phyloP scores from a whole-genome alignment of 2,113 vertebrate species.

The Corythornis vintsioides region DNA sequence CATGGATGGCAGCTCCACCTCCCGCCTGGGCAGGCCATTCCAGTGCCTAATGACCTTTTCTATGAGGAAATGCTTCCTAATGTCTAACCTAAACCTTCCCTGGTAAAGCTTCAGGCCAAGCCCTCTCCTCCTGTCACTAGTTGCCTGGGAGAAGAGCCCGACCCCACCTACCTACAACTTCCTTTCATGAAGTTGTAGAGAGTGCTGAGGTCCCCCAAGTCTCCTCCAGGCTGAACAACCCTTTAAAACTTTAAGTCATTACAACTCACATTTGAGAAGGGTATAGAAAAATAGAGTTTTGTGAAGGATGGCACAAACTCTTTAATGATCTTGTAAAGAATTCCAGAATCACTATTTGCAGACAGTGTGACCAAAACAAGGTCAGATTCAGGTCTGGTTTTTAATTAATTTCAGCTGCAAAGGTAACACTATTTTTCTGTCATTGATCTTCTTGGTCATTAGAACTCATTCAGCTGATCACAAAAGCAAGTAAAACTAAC shows the following conservation, averaged over 20 bases:
- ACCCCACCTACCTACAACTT: too few relatives aligned
- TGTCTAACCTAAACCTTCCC: too few relatives aligned
- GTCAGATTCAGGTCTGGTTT: not conserved
- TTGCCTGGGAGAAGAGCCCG: too few relatives aligned
- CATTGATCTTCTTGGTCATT: not conserved
- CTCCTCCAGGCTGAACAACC: too few relatives aligned
- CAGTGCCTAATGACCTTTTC: too few relatives aligned
- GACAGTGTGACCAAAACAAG: not conserved
- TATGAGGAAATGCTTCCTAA: too few relatives aligned
- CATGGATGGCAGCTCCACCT: too few relatives aligned
- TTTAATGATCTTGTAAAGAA: constrained; percentile 14
- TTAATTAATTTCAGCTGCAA: not conserved
- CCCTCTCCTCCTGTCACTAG: too few relatives aligned
- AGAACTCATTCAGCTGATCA: not conserved
- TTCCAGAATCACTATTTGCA: not conserved
- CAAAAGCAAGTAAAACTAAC: not conserved
- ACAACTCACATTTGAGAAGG: not conserved
- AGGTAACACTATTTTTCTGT: not conserved
- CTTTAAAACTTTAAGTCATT: not conserved
- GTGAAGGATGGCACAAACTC: not conserved
- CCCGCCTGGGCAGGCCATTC: too few relatives aligned
- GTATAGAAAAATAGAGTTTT: not conserved
- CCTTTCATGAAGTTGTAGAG: too few relatives aligned
- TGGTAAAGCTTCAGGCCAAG: too few relatives aligned
- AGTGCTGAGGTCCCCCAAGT: too few relatives aligned